These are phyloP conservation scores for Mesochorus sp. DNA, from an alignment of 2,888 invertebrate genomes.

Conservation along the genomic window DNA sequence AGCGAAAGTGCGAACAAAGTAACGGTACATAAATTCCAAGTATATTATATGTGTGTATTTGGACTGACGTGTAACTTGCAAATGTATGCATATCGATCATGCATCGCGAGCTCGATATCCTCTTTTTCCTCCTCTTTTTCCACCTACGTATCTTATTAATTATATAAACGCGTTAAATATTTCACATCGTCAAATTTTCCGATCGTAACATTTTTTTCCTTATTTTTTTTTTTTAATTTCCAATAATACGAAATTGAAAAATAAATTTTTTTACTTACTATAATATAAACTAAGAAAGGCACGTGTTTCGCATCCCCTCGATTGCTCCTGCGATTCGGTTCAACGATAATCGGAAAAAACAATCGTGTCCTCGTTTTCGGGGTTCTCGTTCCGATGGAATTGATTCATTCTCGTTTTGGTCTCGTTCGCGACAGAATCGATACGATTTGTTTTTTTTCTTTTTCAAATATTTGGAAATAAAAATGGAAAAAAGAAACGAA, in stretches of 20 bases:
- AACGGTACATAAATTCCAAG: conserved; percentile 56
- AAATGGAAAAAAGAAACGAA: no score
- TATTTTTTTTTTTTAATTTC: no score
- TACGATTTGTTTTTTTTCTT: no score
- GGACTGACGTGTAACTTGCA: conserved; percentile 64
- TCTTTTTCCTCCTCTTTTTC: neutral
- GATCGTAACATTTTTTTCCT: no score
- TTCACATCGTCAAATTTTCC: no score
- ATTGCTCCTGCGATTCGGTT: neutral
- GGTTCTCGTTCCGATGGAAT: neutral
- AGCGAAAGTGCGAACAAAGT: no score
- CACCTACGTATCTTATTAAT: no score
- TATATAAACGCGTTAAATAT: no score
- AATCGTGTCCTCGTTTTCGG: neutral
- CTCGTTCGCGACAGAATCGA: no score
- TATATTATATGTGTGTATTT: no score
- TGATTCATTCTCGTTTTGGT: neutral
- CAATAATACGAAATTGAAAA: no score
- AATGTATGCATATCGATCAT: conserved; percentile 60
- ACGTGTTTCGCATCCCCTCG: conserved; percentile 44
- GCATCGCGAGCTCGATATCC: neutral
- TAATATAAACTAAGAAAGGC: conserved; percentile 54
- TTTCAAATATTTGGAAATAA: no score
- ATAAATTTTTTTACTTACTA: conserved; percentile 45
- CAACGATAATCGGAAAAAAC: neutral